A percentile compares a stretch with the other conserved stretches of the same genome.
These are phyloP conservation scores for Dissostichus mawsoni DNA, from an alignment of 2,113 vertebrate genomes.

Conservation along the genomic window DNA sequence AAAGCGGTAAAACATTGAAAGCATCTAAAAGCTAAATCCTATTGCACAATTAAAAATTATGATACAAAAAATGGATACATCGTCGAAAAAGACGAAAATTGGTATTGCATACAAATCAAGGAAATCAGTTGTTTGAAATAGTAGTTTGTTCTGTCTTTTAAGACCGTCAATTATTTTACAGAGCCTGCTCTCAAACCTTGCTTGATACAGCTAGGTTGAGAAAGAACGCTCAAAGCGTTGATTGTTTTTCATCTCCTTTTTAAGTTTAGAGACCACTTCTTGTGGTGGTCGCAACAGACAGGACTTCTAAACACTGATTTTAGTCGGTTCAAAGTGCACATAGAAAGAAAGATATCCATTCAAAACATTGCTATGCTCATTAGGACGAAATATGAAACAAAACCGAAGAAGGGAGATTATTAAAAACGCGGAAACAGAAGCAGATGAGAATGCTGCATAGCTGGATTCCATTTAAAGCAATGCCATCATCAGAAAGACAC, in stretches of 20 bases:
- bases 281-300: constrained; percentile 87
- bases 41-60: constrained; percentile 97
- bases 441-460: constrained; percentile 97
- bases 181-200: constrained; percentile 78
- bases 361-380: constrained; percentile 65
- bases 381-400: constrained; percentile 75
- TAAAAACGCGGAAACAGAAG: constrained; percentile 87
- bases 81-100: constrained; percentile 81
- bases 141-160: constrained; percentile 89
- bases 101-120: constrained; percentile 91
- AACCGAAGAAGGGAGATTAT: constrained; percentile 66
- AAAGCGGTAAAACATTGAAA: constrained; percentile 84
- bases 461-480: constrained; percentile 98
- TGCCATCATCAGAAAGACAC: constrained; percentile 84
- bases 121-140: constrained; percentile 74
- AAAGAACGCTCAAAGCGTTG: constrained; percentile 78
- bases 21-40: constrained; percentile 92
- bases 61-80: constrained; percentile 85
- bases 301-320: constrained; percentile 87
- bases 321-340: constrained; percentile 79
- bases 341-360: constrained; percentile 39
- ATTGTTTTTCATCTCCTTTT: constrained; percentile 90
- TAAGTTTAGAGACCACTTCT: constrained; percentile 90
- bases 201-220: constrained; percentile 62
- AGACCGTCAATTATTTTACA: constrained; percentile 88